Conservation (phyloP, 35 echinoderm and acorn worm species). For the Eucidaris tribuloides region DNA sequence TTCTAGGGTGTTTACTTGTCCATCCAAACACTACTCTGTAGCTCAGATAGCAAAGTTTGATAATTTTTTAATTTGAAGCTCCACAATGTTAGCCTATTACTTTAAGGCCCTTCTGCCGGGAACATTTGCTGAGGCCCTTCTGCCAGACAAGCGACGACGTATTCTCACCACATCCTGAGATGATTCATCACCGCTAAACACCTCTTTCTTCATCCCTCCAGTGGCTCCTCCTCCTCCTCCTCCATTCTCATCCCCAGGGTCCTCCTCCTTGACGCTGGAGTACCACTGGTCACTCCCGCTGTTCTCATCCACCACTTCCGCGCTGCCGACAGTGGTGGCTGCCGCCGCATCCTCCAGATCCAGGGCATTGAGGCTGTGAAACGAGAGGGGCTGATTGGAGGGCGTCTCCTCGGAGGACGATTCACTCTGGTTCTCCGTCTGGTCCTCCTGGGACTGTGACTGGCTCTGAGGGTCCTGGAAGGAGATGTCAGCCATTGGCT, state of each 20-base stretch:
- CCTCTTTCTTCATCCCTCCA: neutral
- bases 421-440: neutral
- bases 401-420: neutral
- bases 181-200: neutral
- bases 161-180: slow-evolving; percentile 26
- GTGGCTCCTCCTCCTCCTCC: neutral
- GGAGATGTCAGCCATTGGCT: neutral
- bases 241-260: neutral
- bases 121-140: too few relatives aligned
- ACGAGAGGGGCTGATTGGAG: slow-evolving; percentile 18
- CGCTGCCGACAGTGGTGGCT: neutral
- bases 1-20: too few relatives aligned
- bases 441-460: neutral
- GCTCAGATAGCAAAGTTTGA: too few relatives aligned
- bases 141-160: too few relatives aligned
- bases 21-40: too few relatives aligned
- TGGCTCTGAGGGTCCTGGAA: slow-evolving; percentile 17
- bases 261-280: neutral
- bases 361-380: neutral
- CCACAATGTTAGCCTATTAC: too few relatives aligned
- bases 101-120: too few relatives aligned
- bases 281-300: neutral
- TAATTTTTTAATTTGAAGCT: too few relatives aligned
- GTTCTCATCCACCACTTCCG: slow-evolving; percentile 6
- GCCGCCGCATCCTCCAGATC: neutral